phyloP scores from a whole-genome alignment of 2,888 invertebrate genomes.

The Parnassius smintheus region DNA sequence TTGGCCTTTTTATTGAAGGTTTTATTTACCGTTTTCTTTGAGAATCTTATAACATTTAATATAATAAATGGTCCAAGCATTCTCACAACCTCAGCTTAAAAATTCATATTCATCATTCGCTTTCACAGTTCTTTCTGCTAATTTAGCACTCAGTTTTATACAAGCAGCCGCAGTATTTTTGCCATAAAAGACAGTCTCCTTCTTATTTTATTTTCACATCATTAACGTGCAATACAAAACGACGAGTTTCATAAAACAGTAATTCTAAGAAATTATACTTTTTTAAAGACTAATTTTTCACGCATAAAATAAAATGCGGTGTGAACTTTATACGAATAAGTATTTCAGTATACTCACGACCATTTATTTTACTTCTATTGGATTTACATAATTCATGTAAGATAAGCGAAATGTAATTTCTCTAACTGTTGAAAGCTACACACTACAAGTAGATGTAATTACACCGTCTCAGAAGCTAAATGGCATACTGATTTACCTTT shows the following conservation, averaged over 20 bases:
- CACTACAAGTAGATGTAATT: slow-evolving; percentile 39
- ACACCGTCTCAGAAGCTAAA: slow-evolving; percentile 43
- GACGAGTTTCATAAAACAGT: slow-evolving; percentile 23
- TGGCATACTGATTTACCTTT: slow-evolving; percentile 51
- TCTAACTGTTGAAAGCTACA: neutral
- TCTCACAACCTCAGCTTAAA: slow-evolving; percentile 33
- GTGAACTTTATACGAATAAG: slow-evolving; percentile 9
- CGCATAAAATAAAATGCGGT: neutral
- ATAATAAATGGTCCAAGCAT: slow-evolving; percentile 30
- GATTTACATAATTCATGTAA: slow-evolving; percentile 9
- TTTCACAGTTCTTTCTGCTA: slow-evolving; percentile 48
- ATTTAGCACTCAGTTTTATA: slow-evolving; percentile 51
- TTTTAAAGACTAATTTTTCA: slow-evolving; percentile 3
- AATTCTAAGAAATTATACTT: slow-evolving; percentile 18
- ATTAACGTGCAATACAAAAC: slow-evolving; percentile 38
- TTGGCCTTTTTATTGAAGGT: too few species aligned
- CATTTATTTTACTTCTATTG: slow-evolving; percentile 5
- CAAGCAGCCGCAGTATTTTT: slow-evolving; percentile 36
- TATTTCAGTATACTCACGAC: neutral
- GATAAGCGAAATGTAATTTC: neutral
- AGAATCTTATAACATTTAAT: neutral
- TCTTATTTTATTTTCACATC: slow-evolving; percentile 40
- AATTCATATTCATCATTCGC: slow-evolving; percentile 40
- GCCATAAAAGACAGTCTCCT: slow-evolving; percentile 40
- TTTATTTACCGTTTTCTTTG: too few species aligned